Evolutionary conservation across 2,797 vertebrate genomes (phyloP).

Genomic region (Brachyalestes nurse): DNA sequence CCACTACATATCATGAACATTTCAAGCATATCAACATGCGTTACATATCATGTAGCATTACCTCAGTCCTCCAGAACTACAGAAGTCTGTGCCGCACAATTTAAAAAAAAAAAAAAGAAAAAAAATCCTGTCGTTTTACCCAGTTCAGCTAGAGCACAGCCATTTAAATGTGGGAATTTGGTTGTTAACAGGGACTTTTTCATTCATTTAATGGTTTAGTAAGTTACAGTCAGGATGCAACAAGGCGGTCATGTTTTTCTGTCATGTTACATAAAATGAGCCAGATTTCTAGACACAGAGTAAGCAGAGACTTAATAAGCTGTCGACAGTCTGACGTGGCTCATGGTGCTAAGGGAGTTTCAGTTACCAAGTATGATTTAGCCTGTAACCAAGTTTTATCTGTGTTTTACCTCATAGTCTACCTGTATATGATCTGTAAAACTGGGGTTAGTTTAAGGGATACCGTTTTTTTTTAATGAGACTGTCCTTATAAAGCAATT

Average conservation of each 20-base stretch:
- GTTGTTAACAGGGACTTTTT: background rate
- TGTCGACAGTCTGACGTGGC: background rate
- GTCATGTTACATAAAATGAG: background rate
- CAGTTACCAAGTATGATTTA: background rate
- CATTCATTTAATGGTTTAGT: conserved; percentile 3
- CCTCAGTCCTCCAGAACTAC: conserved; percentile 32
- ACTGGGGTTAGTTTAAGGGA: background rate
- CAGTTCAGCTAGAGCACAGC: background rate
- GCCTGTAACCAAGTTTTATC: background rate
- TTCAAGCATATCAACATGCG: conserved; percentile 28
- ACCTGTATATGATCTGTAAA: background rate
- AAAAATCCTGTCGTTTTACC: conserved; percentile 11
- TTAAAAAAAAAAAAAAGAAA: background rate
- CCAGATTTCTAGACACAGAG: background rate
- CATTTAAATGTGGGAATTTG: conserved; percentile 5
- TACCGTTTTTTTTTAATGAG: background rate
- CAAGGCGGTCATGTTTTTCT: background rate
- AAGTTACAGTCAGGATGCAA: background rate
- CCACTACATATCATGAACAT: conserved; percentile 46
- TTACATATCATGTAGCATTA: conserved; percentile 44
- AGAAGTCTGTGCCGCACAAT: conserved; percentile 31
- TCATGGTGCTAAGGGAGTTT: background rate
- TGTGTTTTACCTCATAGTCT: background rate
- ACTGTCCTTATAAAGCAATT: no score
- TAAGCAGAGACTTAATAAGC: background rate